These are phyloP conservation scores for Sceloporus undulatus DNA, from an alignment of 2,113 vertebrate genomes.

Conservation along the genomic window DNA sequence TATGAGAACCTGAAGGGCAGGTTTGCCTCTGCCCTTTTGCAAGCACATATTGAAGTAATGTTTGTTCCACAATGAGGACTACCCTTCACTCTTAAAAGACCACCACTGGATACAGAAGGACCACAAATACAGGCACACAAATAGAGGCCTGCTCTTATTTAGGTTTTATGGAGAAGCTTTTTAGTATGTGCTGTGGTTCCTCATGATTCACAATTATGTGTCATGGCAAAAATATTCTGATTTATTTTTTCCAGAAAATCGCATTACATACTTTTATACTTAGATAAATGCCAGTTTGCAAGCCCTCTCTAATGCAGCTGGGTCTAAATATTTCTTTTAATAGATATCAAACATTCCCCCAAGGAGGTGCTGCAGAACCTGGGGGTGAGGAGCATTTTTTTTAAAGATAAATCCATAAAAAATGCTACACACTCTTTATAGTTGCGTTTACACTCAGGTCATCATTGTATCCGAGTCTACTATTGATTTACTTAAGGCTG, in stretches of 20 bases:
- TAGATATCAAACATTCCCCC: neutral
- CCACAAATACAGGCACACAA: too few relatives aligned
- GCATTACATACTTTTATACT: neutral
- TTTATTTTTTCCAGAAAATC: neutral
- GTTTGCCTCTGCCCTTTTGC: too few relatives aligned
- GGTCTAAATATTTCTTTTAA: neutral
- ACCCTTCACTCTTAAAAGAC: too few relatives aligned
- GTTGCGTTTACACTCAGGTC: neutral
- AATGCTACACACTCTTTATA: neutral
- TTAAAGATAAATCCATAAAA: neutral
- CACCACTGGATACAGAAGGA: too few relatives aligned
- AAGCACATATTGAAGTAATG: too few relatives aligned
- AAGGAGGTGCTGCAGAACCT: neutral
- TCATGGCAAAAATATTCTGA: neutral
- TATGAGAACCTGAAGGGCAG: too few relatives aligned
- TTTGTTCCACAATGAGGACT: too few relatives aligned
- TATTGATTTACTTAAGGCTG: constrained; percentile 1
- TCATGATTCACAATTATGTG: neutral
- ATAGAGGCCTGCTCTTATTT: too few relatives aligned
- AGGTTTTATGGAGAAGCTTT: too few relatives aligned
- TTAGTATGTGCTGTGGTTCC: neutral
- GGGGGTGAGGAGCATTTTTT: neutral
- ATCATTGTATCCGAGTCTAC: neutral
- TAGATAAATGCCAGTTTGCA: neutral
- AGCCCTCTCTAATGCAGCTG: neutral